Conservation (phyloP, 2,113 vertebrate genomes). For the Physeter macrocephalus region DNA sequence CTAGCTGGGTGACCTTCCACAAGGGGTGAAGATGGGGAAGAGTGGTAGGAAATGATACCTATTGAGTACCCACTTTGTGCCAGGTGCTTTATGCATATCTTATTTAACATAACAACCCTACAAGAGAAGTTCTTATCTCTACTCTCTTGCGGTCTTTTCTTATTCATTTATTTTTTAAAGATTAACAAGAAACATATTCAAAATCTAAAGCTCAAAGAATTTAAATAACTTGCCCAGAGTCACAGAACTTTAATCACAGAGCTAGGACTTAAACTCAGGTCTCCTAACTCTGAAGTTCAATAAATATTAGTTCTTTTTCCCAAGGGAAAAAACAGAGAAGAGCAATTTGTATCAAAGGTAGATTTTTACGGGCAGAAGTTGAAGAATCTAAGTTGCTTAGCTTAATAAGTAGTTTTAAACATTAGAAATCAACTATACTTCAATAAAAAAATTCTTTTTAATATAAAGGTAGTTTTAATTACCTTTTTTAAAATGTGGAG, state of each 20-base stretch:
- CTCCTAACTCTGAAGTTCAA: slow-evolving; percentile 9
- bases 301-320: background rate
- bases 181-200: background rate
- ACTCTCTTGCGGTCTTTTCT: background rate
- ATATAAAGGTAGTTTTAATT: slow-evolving; percentile 21
- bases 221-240: slow-evolving; percentile 28
- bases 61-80: background rate
- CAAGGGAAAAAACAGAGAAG: background rate
- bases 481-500: background rate
- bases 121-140: background rate
- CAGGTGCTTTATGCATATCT: background rate
- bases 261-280: slow-evolving; percentile 24
- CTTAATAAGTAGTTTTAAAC: background rate
- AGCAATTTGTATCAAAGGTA: background rate
- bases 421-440: background rate
- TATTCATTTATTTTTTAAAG: background rate
- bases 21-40: background rate
- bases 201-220: slow-evolving; percentile 26
- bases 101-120: background rate
- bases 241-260: background rate
- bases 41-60: background rate
- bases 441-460: background rate
- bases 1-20: background rate
- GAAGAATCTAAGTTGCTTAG: slow-evolving; percentile 12
- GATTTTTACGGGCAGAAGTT: background rate